Percentiles rank a stretch among this genome's conserved stretches.
phyloP scores from a whole-genome alignment of 2,113 vertebrate genomes.

The Sclerurus mexicanus region DNA sequence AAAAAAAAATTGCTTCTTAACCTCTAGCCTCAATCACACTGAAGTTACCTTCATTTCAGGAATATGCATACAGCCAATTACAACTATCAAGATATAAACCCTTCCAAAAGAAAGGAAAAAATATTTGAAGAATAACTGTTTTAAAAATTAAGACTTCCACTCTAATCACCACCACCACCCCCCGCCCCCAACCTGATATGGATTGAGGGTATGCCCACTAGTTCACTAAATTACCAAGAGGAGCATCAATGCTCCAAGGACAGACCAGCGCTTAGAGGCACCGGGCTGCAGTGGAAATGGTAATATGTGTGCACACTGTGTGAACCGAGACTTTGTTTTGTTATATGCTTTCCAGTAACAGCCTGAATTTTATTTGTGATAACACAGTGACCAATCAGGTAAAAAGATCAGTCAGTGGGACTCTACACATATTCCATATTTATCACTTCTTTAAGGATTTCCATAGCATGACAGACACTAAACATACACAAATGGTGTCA shows the following conservation, averaged over 20 bases:
- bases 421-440: not conserved
- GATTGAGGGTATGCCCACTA: not conserved
- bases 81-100: not conserved
- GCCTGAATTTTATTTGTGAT: not conserved
- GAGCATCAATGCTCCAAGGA: not conserved
- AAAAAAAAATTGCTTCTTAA: not conserved
- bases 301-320: accelerated
- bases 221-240: not conserved
- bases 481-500: not conserved
- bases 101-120: not conserved
- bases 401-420: not conserved
- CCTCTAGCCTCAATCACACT: not conserved
- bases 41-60: not conserved
- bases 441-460: not conserved
- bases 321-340: not conserved
- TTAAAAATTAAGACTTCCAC: not conserved
- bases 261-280: not conserved
- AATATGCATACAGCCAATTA: not conserved
- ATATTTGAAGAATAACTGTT: not conserved
- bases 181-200: accelerated
- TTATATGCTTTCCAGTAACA: not conserved
- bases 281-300: not conserved
- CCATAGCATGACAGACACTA: not conserved
- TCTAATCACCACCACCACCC: too few species aligned
- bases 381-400: not conserved